Conservation (phyloP, 1,140 invertebrate species). For the Sesamia nonagrioides region DNA sequence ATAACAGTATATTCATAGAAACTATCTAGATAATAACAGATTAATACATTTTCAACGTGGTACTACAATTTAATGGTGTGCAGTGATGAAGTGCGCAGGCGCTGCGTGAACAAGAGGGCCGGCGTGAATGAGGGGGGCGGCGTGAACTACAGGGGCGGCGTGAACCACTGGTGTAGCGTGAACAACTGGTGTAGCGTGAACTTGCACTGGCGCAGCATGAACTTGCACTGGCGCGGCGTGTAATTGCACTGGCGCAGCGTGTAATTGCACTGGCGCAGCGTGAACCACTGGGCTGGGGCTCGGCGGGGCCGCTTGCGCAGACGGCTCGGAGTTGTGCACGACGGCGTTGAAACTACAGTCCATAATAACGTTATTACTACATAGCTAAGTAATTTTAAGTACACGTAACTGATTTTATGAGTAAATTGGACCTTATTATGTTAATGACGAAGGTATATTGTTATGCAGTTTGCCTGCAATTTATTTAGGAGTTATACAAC, state of each 20-base stretch:
- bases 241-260: slow-evolving; percentile 62
- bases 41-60: slow-evolving; percentile 7
- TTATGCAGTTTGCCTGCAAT: slow-evolving; percentile 41
- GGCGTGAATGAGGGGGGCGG: slow-evolving; percentile 61
- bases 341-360: slow-evolving; percentile 78
- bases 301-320: slow-evolving; percentile 55
- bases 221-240: slow-evolving; percentile 68
- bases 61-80: slow-evolving; percentile 65
- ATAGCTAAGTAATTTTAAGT: slow-evolving; percentile 3
- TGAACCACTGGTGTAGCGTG: slow-evolving; percentile 61
- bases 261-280: slow-evolving; percentile 51
- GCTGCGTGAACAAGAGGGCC: slow-evolving; percentile 62
- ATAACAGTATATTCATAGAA: slow-evolving; percentile 62
- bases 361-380: slow-evolving; percentile 50
- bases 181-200: slow-evolving; percentile 68
- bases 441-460: slow-evolving; percentile 35
- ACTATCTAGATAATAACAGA: slow-evolving; percentile 9
- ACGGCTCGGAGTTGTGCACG: slow-evolving; percentile 75
- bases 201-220: slow-evolving; percentile 67
- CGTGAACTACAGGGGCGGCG: slow-evolving; percentile 70
- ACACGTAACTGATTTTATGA: slow-evolving; percentile 34
- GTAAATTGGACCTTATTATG: slow-evolving; percentile 42
- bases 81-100: slow-evolving; percentile 58
- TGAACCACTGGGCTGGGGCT: slow-evolving; percentile 49
- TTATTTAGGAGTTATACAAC: slow-evolving; percentile 52